Conservation (phyloP, 1,140 invertebrate genomes). For the Drosophila kanapiae region DNA sequence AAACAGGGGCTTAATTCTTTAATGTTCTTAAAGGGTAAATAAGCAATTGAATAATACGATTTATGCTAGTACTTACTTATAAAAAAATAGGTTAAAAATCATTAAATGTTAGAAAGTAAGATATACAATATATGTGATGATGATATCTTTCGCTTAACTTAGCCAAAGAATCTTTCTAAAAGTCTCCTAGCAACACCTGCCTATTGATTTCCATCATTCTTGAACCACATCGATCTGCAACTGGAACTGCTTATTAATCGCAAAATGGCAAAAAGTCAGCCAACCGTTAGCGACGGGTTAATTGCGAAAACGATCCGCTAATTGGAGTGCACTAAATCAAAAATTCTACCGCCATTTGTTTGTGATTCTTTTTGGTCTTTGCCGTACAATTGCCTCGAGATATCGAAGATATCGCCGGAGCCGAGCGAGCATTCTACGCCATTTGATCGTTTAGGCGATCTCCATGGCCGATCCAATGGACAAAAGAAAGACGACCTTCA, state of each 20-base stretch:
- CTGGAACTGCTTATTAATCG: constrained; percentile 4
- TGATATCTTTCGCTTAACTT: neutral
- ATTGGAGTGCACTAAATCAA: constrained; percentile 49
- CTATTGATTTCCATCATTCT: neutral
- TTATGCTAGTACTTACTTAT: neutral
- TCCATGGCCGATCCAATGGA: constrained; percentile 27
- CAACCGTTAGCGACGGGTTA: constrained; percentile 30
- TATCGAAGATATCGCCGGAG: constrained; percentile 31
- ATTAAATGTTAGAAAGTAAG: neutral
- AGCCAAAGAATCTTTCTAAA: neutral
- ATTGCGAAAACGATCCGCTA: constrained; percentile 34
- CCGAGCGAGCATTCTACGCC: constrained; percentile 44
- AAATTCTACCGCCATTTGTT: constrained; percentile 44
- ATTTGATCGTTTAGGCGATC: constrained; percentile 17
- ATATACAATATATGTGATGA: neutral
- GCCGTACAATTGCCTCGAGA: constrained; percentile 39
- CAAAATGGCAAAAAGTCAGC: neutral
- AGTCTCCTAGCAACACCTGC: neutral
- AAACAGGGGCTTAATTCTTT: neutral
- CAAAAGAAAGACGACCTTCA: constrained; percentile 71
- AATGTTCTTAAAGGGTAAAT: neutral
- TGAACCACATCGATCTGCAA: constrained; percentile 1
- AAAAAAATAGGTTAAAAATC: too few relatives aligned
- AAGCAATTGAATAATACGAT: neutral
- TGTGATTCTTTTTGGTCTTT: constrained; percentile 21